Percentiles rank a stretch among this genome's conserved stretches.
phyloP scores from a whole-genome alignment of 1,140 invertebrate genomes.

The Tyrophagus putrescentiae region DNA sequence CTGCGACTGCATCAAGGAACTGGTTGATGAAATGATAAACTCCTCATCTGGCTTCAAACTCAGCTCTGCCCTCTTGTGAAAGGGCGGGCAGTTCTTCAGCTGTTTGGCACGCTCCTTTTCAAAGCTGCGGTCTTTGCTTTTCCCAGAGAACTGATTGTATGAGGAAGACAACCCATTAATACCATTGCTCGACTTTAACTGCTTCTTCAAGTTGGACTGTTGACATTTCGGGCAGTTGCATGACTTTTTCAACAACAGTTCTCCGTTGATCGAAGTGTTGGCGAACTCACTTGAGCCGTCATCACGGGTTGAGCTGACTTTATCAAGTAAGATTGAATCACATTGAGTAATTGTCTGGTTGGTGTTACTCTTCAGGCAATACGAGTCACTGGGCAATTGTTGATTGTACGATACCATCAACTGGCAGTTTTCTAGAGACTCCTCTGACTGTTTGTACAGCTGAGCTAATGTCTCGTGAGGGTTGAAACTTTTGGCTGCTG shows the following conservation, averaged over 20 bases:
- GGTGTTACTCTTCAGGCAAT: background rate
- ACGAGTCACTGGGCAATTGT: constrained; percentile 3
- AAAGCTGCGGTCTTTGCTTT: background rate
- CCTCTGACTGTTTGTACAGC: constrained; percentile 2
- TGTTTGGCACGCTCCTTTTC: constrained; percentile 1
- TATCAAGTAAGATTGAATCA: background rate
- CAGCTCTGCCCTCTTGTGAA: constrained; percentile 1
- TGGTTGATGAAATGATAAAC: background rate
- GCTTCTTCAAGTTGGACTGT: background rate
- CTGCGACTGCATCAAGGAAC: constrained; percentile 5
- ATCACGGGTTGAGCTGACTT: background rate
- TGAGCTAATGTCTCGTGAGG: background rate
- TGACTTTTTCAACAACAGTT: background rate
- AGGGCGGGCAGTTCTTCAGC: constrained; percentile 2
- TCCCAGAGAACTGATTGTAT: background rate
- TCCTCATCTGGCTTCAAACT: background rate
- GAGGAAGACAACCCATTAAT: background rate
- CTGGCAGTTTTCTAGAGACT: background rate
- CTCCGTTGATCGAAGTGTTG: background rate
- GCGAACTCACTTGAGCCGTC: background rate
- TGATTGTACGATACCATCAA: background rate
- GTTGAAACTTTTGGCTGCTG: background rate
- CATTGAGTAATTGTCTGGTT: constrained; percentile 2
- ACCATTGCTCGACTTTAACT: constrained; percentile 8
- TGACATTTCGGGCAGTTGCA: constrained; percentile 10